phyloP scores from a whole-genome alignment of 2,113 vertebrate species.

The Lutjanus erythropterus region DNA sequence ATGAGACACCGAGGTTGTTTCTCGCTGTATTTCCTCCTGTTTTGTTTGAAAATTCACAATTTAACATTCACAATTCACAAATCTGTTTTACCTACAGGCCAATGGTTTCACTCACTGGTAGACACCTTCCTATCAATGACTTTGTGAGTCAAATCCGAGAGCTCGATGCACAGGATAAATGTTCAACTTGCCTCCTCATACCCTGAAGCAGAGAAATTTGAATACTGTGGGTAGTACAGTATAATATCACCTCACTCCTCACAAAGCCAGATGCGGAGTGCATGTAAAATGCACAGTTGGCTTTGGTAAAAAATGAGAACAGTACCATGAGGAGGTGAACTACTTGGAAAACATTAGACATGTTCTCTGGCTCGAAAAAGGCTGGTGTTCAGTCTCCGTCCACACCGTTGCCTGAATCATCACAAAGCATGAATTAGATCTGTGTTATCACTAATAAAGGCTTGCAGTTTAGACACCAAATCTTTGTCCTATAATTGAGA shows the following conservation, averaged over 20 bases:
- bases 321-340: not conserved
- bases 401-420: not conserved
- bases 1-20: not conserved
- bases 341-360: not conserved
- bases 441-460: not conserved
- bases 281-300: not conserved
- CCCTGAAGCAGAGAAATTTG: constrained; percentile 9
- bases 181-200: not conserved
- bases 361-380: not conserved
- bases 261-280: constrained; percentile 17
- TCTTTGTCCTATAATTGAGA: not conserved
- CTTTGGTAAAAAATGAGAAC: not conserved
- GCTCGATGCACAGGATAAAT: not conserved
- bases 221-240: constrained; percentile 12
- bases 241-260: constrained; percentile 6
- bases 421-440: not conserved
- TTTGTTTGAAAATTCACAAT: constrained; percentile 11
- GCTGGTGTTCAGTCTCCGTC: not conserved
- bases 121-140: not conserved
- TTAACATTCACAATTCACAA: not conserved
- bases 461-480: not conserved
- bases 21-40: not conserved
- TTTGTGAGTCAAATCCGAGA: constrained; percentile 10
- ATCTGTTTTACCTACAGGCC: constrained; percentile 4
- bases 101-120: not conserved